Evolutionary conservation across 2,797 vertebrate genomes (phyloP), one percentile per base, ranked within the genome.

Genomic region (Melanotaenia nigrans): DNA sequence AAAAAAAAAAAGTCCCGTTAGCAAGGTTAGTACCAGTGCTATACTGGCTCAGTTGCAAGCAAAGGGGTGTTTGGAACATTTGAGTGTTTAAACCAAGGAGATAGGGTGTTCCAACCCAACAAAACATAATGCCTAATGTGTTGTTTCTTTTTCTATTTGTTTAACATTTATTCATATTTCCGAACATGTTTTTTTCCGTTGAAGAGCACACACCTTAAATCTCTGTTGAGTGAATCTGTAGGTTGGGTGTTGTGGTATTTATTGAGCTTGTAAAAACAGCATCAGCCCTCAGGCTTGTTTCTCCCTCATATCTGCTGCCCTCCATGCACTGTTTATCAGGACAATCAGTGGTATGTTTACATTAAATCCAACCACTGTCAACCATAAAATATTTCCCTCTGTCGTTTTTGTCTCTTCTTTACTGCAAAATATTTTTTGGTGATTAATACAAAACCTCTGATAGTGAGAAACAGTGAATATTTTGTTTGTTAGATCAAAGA

Each of bases 401-500:
- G 18, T 61, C 18, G 47, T 62, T 45, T 47, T 56, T 4, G 20
- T 0, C 9, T 24, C 36, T 14, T 61, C 30, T 42, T 4, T 4
- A 13, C 47, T 35, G 1, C 22, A 33, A 8, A 33, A 33, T 8
- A 33, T 33, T 33, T 0, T 49, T 56, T 25, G 49, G 13, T 45
- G 22, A 38, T 64, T 16, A 62, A 22, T 59, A 64, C 14, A 56
- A 66, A 38, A 53, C 25, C 53, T 66, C 1, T 49, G 12, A 24
- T 53, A 22, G 36, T 35, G 10, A 4, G 51, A 56, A 53, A 24
- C 5, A 22, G 40, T 54, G 20, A 63, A 13, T 42, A 13, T 77
- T 76, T 53, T 25, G 4, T 75, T 73, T 22, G 32, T 77, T 40
- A 61, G 69, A 77, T 84, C 73, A 86, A 83, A 81, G 60, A 64